Evolutionary conservation across 1,140 invertebrate genomes (phyloP).

Genomic region (Brachionus plicatilis): DNA sequence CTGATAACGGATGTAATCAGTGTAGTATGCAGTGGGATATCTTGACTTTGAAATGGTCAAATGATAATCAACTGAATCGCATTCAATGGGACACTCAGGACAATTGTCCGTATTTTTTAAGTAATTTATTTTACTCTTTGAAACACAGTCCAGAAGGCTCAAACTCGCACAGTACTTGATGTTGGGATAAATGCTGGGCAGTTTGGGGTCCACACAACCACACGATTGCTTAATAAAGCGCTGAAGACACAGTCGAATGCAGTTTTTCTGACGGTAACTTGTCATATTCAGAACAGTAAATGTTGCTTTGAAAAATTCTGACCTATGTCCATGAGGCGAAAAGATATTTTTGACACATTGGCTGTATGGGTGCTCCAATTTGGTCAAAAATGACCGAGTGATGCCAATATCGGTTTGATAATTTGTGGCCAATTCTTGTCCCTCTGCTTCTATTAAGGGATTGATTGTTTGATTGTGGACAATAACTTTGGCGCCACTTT

Average conservation of each 20-base stretch:
- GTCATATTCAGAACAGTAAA: slow-evolving; percentile 26
- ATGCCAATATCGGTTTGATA: slow-evolving; percentile 39
- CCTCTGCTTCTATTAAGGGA: slow-evolving; percentile 4
- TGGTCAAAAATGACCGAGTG: not conserved
- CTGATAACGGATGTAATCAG: slow-evolving; percentile 14
- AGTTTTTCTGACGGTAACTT: slow-evolving; percentile 29
- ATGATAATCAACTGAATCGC: slow-evolving; percentile 23
- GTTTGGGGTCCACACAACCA: not conserved
- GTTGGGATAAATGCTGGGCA: not conserved
- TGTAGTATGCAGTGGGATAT: slow-evolving; percentile 32
- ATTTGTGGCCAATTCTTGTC: slow-evolving; percentile 27
- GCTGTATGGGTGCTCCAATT: not conserved
- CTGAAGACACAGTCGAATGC: slow-evolving; percentile 13
- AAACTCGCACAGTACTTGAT: not conserved
- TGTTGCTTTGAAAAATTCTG: slow-evolving; percentile 31
- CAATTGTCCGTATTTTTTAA: not conserved
- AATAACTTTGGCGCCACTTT: slow-evolving; percentile 32
- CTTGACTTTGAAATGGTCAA: not conserved
- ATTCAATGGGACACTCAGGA: slow-evolving; percentile 27
- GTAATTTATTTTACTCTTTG: not conserved
- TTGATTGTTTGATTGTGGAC: slow-evolving; percentile 27
- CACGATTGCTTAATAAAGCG: not conserved
- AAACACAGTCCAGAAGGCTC: not conserved
- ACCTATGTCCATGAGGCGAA: slow-evolving; percentile 7
- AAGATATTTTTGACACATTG: slow-evolving; percentile 30